Evolutionary conservation across 2,797 vertebrate species (phyloP), one percentile per base, ranked within the genome.

Genomic region (Pyrocephalus nanus): DNA sequence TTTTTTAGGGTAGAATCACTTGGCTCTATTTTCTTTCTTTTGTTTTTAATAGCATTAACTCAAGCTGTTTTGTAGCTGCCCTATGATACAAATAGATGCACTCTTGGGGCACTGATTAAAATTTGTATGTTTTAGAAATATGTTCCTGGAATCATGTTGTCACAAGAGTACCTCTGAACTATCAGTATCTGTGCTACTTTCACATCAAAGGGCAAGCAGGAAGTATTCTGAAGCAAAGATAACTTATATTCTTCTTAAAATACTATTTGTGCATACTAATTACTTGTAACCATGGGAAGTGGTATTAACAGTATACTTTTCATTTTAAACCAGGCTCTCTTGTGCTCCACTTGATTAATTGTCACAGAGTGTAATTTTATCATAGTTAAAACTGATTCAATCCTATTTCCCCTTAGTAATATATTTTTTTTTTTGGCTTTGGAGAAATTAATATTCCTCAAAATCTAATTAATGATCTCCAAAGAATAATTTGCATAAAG

Each of bases 401-500:
- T 78, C 57, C 73, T 86, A 85, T 97, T 95, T 97, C 96, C 95
- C 88, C 92, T 75, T 91, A 96, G 91, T 96, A 96, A 96, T 97
- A 93, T 90, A 60, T 96, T 36, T 91, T 13, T 88, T 87, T 60
- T 77, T 96, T 90, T 97, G 69, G 38, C 34, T 86, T 95, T 92
- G 74, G 66, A 96, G 74, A 97, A 96, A 98, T 97, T 97, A 97
- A 97, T 97, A 97, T 95, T 97, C 94, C 87, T 98, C 81, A 92
- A 96, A 97, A 97, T 93, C 78, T 96, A 97, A 97, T 98, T 96
- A 97, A 96, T 96, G 94, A 94, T 97, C 96, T 97, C 95, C 75
- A 94, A 96, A 97, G 95, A 97, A 89, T 97, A 80, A 97, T 97
- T 97, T 97, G 77, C 79, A 92, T 96, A 95, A 97, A 97, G 72